These are phyloP conservation scores for Elysia crispata DNA, from an alignment of 2,888 invertebrate species.

Conservation along the genomic window DNA sequence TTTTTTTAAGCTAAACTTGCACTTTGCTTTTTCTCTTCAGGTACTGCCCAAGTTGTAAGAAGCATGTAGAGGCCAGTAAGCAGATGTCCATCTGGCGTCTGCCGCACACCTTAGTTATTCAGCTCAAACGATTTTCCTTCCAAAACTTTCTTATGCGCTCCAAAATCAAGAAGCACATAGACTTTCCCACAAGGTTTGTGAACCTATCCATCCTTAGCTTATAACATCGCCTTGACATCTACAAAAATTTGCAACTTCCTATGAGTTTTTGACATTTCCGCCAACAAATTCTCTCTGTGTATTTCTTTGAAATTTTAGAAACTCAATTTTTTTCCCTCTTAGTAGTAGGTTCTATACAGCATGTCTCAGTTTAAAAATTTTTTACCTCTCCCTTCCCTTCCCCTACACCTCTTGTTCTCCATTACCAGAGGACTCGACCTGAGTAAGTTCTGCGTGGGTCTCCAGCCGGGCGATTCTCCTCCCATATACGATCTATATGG, in stretches of 20 bases:
- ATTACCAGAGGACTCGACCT: constrained; percentile 77
- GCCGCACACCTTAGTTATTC: constrained; percentile 81
- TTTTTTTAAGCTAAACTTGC: no score
- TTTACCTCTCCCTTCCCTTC: neutral
- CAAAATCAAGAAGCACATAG: constrained; percentile 80
- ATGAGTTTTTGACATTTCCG: no score
- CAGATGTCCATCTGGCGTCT: constrained; percentile 82
- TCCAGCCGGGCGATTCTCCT: constrained; percentile 60
- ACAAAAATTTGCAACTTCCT: no score
- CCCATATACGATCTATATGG: constrained; percentile 79
- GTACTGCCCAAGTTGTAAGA: constrained; percentile 81
- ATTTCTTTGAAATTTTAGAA: no score
- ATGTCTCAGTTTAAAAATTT: no score
- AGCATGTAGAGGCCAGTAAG: constrained; percentile 81
- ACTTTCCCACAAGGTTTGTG: constrained; percentile 79
- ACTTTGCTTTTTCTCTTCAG: constrained; percentile 51
- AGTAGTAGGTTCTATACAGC: no score
- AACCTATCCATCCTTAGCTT: neutral
- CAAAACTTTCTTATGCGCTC: constrained; percentile 79
- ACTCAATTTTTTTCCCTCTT: no score
- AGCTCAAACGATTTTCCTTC: constrained; percentile 82
- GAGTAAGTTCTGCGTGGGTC: constrained; percentile 71
- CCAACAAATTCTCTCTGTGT: no score
- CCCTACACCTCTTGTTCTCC: neutral
- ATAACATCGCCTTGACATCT: no score